A percentile compares a stretch with the other conserved stretches of the same genome.
phyloP scores from a whole-genome alignment of 1,140 invertebrate genomes.

The Halictus rubicundus region DNA sequence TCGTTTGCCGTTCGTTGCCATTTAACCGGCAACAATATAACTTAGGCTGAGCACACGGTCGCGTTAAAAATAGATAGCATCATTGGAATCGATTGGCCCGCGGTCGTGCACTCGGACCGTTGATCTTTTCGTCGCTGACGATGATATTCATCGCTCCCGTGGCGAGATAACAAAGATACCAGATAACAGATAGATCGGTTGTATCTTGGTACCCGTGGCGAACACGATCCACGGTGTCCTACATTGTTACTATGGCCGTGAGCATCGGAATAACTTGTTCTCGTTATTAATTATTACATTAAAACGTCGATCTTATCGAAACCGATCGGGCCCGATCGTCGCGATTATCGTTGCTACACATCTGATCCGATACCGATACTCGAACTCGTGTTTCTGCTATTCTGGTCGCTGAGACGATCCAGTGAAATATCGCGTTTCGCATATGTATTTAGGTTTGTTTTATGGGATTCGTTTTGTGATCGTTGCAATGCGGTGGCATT shows the following conservation, averaged over 20 bases:
- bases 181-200: conserved; percentile 10
- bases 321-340: conserved; percentile 22
- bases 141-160: conserved; percentile 36
- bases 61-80: conserved; percentile 47
- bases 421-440: too few relatives aligned
- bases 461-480: too few relatives aligned
- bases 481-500: too few relatives aligned
- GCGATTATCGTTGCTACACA: conserved; percentile 5
- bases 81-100: conserved; percentile 44
- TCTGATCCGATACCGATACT: conserved; percentile 17
- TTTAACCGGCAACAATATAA: too few relatives aligned
- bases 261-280: background rate
- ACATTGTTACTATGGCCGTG: conserved; percentile 14
- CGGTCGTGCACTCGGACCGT: conserved; percentile 13
- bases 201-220: background rate
- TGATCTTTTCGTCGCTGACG: conserved; percentile 31
- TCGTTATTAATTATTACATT: conserved; percentile 46
- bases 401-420: background rate
- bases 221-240: conserved; percentile 29
- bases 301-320: conserved; percentile 8
- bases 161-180: conserved; percentile 41
- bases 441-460: too few relatives aligned
- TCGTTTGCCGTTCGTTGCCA: too few relatives aligned
- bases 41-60: too few relatives aligned
- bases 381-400: background rate